These are phyloP conservation scores for Horisme vitalbata DNA, from an alignment of 2,888 invertebrate genomes.

Conservation along the genomic window DNA sequence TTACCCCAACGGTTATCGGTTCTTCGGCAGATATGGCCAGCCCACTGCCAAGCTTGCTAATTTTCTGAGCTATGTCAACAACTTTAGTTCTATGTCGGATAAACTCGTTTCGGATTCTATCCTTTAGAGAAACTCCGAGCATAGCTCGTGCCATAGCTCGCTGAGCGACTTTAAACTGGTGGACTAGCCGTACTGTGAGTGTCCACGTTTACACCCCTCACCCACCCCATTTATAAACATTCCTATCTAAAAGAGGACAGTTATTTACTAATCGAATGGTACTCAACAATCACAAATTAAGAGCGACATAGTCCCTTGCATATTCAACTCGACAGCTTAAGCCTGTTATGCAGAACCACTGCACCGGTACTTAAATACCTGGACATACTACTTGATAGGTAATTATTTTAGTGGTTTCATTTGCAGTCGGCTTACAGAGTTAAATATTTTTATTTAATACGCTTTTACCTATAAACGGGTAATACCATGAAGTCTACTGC, in stretches of 20 bases:
- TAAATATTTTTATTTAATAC: constrained; percentile 53
- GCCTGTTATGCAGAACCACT: constrained; percentile 27
- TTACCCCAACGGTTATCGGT: too few species aligned
- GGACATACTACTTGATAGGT: constrained; percentile 44
- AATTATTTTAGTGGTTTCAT: constrained; percentile 75
- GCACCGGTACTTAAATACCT: constrained; percentile 23
- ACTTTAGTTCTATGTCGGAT: too few species aligned
- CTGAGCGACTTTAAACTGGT: too few species aligned
- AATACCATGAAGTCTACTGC: constrained; percentile 34
- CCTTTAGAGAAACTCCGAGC: too few species aligned
- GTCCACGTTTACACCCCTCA: too few species aligned
- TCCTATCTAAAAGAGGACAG: constrained; percentile 6
- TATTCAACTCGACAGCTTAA: constrained; percentile 1
- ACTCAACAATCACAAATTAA: constrained; percentile 1
- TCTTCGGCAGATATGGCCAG: too few species aligned
- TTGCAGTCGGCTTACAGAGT: constrained; percentile 55
- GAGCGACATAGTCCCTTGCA: constrained; percentile 2
- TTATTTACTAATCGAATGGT: constrained; percentile 1
- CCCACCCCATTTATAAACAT: too few species aligned
- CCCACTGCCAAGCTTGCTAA: too few species aligned
- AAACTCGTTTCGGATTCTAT: too few species aligned
- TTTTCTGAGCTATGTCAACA: too few species aligned
- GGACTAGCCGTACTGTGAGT: too few species aligned
- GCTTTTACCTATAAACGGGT: constrained; percentile 36
- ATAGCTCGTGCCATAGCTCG: too few species aligned